Base-by-base conservation (phyloP, 64 coral and sea anemone genomes). In the Montipora cactus region DNA sequence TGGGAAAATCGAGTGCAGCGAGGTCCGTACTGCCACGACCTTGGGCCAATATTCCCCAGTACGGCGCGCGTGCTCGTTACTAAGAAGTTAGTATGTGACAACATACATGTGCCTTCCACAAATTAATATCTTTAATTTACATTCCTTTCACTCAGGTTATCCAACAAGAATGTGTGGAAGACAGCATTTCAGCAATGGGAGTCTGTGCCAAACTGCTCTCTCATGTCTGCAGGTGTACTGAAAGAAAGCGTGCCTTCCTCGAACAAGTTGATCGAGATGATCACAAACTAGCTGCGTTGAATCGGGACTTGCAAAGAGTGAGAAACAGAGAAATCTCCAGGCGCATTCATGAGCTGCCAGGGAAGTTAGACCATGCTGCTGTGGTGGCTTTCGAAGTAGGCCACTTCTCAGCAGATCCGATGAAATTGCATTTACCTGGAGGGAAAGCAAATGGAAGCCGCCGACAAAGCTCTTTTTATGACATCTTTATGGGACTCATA, bases 361-460 rank as follows among this genome's bases (percentile, higher is more conserved):
- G 98, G 28, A 99, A 99, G 92, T 87, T 99, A 28, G 98, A 99
- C 49, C 98, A 99, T 79, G 95, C 95, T 52, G 92, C 95, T 76
- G 98, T 99, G 14, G 98, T 94, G 46, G 94, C 98, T 20, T 93
- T 96, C 75, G 98, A 99, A 52, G 98, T 99, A 16, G 98, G 98
- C 49, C 76, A 96, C 79, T 99, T 99, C 73, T 87, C 75, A 22
- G 44, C 89, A 23, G 88, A 94, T 62, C 95, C 92, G 1, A 62
- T 95, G 5, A 92, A 87, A 91, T 11, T 37, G 28, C 73, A 87
- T 50, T 89, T 74, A 44, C 84, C 92, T 6, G 84, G 50, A 73
- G 47, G 64, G 10, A 21, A 86, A 22, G 47, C 6, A 70, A 47
- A 50, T 51, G 47, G 15, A 9, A 50, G 18, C 3, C 82, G 45